Evolutionary conservation across 92 coral and sea anemone genomes (phyloP), one percentile per base, ranked within the genome.

Genomic region (Zoanthus sansibaricus): DNA sequence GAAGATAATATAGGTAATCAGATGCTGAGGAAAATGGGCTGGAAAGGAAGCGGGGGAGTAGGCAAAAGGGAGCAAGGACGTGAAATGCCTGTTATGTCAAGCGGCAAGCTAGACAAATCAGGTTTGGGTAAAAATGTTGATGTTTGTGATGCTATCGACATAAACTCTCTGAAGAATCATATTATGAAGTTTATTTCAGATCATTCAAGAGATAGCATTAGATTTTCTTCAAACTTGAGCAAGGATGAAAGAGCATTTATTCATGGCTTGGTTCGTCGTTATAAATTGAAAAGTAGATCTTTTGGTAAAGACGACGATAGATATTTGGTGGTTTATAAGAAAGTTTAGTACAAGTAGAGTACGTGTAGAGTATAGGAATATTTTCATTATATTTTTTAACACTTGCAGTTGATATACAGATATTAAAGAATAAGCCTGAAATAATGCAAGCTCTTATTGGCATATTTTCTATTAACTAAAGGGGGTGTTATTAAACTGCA

Each of bases 11-110:
- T 96, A 46, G 99, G 99, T 21, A 96, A 89, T 83, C 96, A 90
- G 88, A 85, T 96, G 87, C 82, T 96, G 58, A 90, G 95, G 46
- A 93, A 92, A 85, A 96, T 96, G 99, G 99, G 99, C n/a, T 95
- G 99, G 98, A 90, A 90, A 31, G 99, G 99, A 52, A 86, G 55
- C 64, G 99, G 99, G 25, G 99, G 99, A 83, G 75, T 94, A 7
- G 96, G 98, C n/a, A 94, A 86, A 71, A 92, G 89, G 70, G 94
- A 95, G 30, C 96, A 96, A 76, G 99, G 99, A 20, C 93, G 95
- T 31, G 93, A 94, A 2, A 95, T 94, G 62, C 99, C 99, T 15
- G 96, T 96, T 48, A 83, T 96, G 90, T 94, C 89, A 7, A 61
- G 86, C 16, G 97, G 93, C 25, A 91, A 80, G 31, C 90, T 92